Conservation (phyloP, 1,140 invertebrate genomes). For the Drosophila watanabei region DNA sequence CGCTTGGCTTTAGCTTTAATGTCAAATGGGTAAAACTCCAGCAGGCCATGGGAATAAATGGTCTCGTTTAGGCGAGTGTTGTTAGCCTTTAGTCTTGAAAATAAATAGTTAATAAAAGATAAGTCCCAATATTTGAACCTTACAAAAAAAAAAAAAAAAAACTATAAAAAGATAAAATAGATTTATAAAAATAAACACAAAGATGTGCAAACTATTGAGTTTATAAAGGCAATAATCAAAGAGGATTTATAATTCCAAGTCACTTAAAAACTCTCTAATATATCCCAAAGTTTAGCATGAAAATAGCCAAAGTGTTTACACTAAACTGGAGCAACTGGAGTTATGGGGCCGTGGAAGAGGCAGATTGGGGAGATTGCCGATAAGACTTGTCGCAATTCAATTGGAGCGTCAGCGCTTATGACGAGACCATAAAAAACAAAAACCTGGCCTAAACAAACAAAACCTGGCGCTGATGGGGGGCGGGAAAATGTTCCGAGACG, state of each 20-base stretch:
- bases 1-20: slow-evolving; percentile 40
- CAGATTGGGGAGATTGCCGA: slow-evolving; percentile 29
- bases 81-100: neutral
- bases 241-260: neutral
- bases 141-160: neutral
- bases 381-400: slow-evolving; percentile 54
- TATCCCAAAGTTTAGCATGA: neutral
- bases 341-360: neutral
- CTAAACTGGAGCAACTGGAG: neutral
- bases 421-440: slow-evolving; percentile 15
- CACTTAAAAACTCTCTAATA: neutral
- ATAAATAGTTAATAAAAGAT: neutral
- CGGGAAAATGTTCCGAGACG: slow-evolving; percentile 35
- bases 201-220: neutral
- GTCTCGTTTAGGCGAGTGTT: neutral
- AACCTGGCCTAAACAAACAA: slow-evolving; percentile 44
- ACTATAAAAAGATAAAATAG: neutral
- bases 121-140: neutral
- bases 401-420: slow-evolving; percentile 27
- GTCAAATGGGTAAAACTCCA: slow-evolving; percentile 30
- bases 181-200: neutral
- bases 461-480: neutral
- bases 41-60: slow-evolving; percentile 8
- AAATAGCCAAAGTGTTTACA: slow-evolving; percentile 11
- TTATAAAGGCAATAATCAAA: neutral